Conservation (phyloP, 2,888 invertebrate genomes). For the Camponotus fellah region DNA sequence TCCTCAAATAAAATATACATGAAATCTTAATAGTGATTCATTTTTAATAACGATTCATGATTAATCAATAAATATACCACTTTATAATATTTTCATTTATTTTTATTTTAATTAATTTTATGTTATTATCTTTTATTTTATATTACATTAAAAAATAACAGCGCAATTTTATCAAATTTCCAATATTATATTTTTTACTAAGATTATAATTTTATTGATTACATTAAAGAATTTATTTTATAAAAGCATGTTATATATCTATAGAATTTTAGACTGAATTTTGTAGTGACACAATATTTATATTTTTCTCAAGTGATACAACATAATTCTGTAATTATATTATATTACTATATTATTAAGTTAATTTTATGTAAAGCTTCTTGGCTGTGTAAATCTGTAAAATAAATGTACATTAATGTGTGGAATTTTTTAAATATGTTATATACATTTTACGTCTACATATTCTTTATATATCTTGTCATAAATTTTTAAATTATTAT, state of each 20-base stretch:
- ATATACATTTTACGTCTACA: not conserved
- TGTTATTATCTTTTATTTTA: not conserved
- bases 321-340: too few species aligned
- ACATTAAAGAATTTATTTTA: too few species aligned
- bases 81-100: not conserved
- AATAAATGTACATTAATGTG: not conserved
- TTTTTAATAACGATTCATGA: not conserved
- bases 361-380: not conserved
- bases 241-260: too few species aligned
- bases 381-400: not conserved
- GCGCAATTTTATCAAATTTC: not conserved
- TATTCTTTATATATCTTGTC: not conserved
- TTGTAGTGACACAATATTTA: too few species aligned
- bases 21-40: not conserved
- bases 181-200: not conserved
- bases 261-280: too few species aligned
- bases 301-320: too few species aligned
- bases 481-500: not conserved
- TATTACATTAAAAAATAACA: not conserved
- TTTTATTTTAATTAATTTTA: not conserved
- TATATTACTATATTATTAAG: too few species aligned
- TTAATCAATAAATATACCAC: not conserved
- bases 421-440: not conserved
- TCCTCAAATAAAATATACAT: not conserved
- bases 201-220: not conserved